Conservation (phyloP, 1,140 invertebrate genomes). For the Drosophila fuyamai region DNA sequence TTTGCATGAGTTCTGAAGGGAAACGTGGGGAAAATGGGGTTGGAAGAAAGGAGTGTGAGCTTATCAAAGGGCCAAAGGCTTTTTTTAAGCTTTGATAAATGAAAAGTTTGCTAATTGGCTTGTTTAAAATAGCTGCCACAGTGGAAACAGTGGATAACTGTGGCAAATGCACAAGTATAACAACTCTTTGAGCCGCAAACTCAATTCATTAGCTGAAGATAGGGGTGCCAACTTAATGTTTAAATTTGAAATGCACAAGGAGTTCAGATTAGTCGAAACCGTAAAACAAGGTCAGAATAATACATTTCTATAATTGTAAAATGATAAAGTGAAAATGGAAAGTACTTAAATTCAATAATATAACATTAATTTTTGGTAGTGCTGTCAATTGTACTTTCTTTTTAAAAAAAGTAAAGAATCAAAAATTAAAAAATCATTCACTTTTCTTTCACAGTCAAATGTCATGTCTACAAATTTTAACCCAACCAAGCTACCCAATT, state of each 20-base stretch:
- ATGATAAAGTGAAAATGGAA: too few species aligned
- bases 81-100: constrained; percentile 52
- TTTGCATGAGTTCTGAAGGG: constrained; percentile 58
- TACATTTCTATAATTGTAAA: too few species aligned
- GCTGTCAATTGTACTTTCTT: neutral
- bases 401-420: neutral
- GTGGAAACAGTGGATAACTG: constrained; percentile 8
- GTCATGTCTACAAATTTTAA: neutral
- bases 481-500: neutral
- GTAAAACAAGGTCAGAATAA: too few species aligned
- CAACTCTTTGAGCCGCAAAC: constrained; percentile 22
- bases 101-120: constrained; percentile 73
- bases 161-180: constrained; percentile 24
- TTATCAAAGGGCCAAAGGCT: constrained; percentile 43
- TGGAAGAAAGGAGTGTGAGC: constrained; percentile 6
- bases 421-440: too few species aligned
- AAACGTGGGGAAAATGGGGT: neutral
- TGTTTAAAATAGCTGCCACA: constrained; percentile 26
- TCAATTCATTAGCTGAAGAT: constrained; percentile 23
- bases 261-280: too few species aligned
- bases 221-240: constrained; percentile 10
- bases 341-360: too few species aligned
- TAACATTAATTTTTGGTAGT: neutral
- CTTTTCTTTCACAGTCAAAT: neutral
- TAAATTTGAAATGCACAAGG: neutral